Evolutionary conservation across 2,113 vertebrate species (phyloP), one percentile per base, ranked within the genome.

Genomic region (Ondatra zibethicus): DNA sequence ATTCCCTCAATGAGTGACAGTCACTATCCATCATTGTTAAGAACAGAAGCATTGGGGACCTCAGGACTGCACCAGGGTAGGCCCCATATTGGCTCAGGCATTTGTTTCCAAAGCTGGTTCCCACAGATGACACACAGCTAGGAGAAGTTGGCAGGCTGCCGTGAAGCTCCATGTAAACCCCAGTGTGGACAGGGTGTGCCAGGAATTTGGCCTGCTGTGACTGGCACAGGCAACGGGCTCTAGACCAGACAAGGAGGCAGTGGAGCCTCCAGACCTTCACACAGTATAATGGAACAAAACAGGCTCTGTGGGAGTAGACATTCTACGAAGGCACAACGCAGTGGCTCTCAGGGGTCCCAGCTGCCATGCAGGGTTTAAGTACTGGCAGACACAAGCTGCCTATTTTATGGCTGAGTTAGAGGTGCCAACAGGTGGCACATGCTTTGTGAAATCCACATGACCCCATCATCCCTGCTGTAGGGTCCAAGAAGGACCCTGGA

Each of bases 241-340:
- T 50, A 70, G 65, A 52, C 50, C 11, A 27, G 16, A 36, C 2
- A 25, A 25, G 39, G 1, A 3, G 63, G 25, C 31, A 52, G 0
- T 11, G 12, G 55, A 7, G 42, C 4, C 10, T 50, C 7, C 7
- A 27, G 13, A 52, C 55, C 45, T 21, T 33, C 19, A 29, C 6
- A 21, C 23, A 33, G 3, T 31, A 21, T 21, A 33, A 21, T 4
- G 45, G 33, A 45, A 68, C 33, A 33, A 52, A 7, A 52, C 9
- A 12, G 77, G 58, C 19, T 89, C 8, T 13, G 23, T 86, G 27
- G 9, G 17, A 50, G 5, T 21, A 25, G 27, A 36, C 23, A 14
- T 31, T 42, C 2, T 8, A 2, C 8, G 0, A n/a, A 14, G 3
- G 6, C 27, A 31, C 42, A 13, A 29, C n/a, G 52, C 47, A 8